Percentiles rank a stretch among this genome's conserved stretches.
Conservation (phyloP, 2,888 invertebrate genomes). For the Priocnemis perturbator region DNA sequence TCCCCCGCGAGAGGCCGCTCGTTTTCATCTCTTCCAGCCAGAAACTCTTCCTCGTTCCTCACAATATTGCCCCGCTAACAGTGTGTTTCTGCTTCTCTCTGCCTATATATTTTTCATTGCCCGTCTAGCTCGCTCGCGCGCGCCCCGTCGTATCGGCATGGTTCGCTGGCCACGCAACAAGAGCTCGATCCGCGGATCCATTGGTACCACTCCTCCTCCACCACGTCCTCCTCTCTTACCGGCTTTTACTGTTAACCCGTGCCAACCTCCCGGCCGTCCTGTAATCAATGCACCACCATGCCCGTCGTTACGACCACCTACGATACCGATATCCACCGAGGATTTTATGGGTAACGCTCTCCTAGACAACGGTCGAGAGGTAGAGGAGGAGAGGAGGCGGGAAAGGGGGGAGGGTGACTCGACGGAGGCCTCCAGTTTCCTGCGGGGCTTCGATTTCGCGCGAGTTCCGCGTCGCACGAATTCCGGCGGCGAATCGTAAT, state of each 20-base stretch:
- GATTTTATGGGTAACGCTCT: constrained; percentile 25
- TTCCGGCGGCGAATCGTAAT: neutral
- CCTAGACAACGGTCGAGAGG: neutral
- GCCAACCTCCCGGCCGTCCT: constrained; percentile 19
- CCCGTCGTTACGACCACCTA: constrained; percentile 34
- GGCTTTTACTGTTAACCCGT: constrained; percentile 28
- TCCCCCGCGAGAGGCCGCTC: neutral
- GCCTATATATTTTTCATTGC: neutral
- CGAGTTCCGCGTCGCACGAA: no score
- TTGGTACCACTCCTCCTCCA: constrained; percentile 3
- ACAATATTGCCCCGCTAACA: constrained; percentile 11
- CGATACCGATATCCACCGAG: constrained; percentile 32
- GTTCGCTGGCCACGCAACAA: constrained; percentile 50
- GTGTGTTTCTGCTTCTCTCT: constrained; percentile 12
- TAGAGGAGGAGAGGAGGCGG: no score
- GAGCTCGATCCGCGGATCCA: constrained; percentile 10
- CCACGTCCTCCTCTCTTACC: constrained; percentile 3
- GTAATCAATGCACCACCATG: constrained; percentile 42
- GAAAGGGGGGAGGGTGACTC: neutral
- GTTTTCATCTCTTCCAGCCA: neutral
- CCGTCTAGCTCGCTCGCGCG: neutral
- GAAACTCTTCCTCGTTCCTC: constrained; percentile 9
- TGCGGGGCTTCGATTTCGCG: constrained; percentile 15
- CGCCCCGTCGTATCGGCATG: constrained; percentile 41
- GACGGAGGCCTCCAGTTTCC: neutral